phyloP scores from a whole-genome alignment of 2,888 invertebrate genomes.

The Clusia tigrina region DNA sequence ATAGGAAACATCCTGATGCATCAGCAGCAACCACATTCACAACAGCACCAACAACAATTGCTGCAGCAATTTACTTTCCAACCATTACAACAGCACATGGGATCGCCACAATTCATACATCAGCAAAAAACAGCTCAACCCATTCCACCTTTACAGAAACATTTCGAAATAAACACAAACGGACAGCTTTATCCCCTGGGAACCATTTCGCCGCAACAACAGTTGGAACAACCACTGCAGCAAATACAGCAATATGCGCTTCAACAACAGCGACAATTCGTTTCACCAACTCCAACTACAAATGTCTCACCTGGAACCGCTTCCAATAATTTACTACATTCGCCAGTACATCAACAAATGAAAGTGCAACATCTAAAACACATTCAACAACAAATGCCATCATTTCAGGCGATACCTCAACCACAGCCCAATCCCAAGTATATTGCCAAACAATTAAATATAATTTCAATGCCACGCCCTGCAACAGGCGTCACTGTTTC shows the following conservation, averaged over 20 bases:
- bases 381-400: conserved; percentile 23
- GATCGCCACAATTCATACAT: conserved; percentile 36
- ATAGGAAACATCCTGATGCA: conserved; percentile 60
- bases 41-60: conserved; percentile 40
- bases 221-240: conserved; percentile 42
- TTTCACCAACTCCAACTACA: conserved; percentile 32
- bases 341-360: conserved; percentile 29
- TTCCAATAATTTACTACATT: conserved; percentile 40
- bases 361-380: conserved; percentile 8
- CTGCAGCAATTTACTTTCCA: conserved; percentile 34
- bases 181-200: conserved; percentile 51
- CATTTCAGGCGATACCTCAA: conserved; percentile 15
- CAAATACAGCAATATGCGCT: conserved; percentile 56
- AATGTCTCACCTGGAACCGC: conserved; percentile 37
- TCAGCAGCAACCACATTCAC: conserved; percentile 36
- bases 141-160: conserved; percentile 47
- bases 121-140: conserved; percentile 21
- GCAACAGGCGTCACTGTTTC: conserved; percentile 30
- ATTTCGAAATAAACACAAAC: conserved; percentile 49
- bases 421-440: conserved; percentile 50
- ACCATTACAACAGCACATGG: conserved; percentile 41
- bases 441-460: conserved; percentile 58
- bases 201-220: conserved; percentile 40
- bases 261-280: conserved; percentile 43
- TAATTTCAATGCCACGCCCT: conserved; percentile 58